Conservation (phyloP, 2,113 vertebrate species). For the Lepus americanus region DNA sequence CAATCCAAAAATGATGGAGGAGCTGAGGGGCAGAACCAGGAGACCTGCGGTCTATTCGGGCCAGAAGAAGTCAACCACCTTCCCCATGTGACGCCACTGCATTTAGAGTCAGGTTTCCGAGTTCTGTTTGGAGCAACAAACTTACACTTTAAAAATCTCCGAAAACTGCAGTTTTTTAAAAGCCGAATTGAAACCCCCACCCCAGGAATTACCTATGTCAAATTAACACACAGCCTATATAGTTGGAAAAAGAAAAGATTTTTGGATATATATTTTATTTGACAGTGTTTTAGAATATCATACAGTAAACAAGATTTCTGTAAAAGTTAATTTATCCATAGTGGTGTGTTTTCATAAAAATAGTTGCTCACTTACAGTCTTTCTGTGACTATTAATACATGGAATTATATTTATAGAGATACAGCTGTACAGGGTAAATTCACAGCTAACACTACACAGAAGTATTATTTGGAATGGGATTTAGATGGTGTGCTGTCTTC, state of each 20-base stretch:
- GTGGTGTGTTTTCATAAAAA: constrained; percentile 99
- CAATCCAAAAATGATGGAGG: neutral
- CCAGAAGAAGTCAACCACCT: neutral
- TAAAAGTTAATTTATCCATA: constrained; percentile 99
- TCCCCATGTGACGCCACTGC: neutral
- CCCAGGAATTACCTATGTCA: constrained; percentile 32
- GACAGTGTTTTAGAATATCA: constrained; percentile 99
- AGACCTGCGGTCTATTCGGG: neutral
- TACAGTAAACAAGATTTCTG: constrained; percentile 99
- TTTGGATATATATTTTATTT: constrained; percentile 99
- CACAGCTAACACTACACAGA: constrained; percentile 99
- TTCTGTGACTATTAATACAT: constrained; percentile 99
- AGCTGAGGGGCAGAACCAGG: neutral
- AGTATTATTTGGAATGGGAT: constrained; percentile 93
- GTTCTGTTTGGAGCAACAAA: neutral
- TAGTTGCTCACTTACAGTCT: constrained; percentile 99
- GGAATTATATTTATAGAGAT: constrained; percentile 98
- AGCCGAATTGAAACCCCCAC: neutral
- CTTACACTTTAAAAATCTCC: neutral
- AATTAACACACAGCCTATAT: constrained; percentile 84
- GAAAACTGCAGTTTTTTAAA: constrained; percentile 6
- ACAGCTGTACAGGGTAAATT: constrained; percentile 98
- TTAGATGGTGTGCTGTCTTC: constrained; percentile 95
- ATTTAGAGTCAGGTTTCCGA: constrained; percentile 48
- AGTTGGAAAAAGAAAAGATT: constrained; percentile 86